Evolutionary conservation across 2,113 vertebrate genomes (phyloP).

Genomic region (Hylia prasina): DNA sequence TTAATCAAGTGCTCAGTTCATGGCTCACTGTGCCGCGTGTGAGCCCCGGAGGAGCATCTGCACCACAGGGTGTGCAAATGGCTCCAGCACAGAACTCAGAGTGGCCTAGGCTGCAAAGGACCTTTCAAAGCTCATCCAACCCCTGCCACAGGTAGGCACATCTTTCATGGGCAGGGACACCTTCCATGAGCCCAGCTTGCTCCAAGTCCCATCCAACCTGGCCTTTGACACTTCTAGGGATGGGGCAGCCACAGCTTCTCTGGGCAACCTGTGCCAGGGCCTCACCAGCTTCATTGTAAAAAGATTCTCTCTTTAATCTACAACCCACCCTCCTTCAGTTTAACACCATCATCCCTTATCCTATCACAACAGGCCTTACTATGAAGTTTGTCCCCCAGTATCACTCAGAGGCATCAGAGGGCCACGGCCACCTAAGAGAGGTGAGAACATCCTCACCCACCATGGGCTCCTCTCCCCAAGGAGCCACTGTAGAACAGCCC

Average conservation of each 20-base stretch:
- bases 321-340: not conserved
- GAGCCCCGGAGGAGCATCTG: not conserved
- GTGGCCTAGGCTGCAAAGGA: not conserved
- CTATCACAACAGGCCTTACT: not conserved
- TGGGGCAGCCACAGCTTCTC: not conserved
- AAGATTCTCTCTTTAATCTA: not conserved
- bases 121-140: not conserved
- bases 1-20: not conserved
- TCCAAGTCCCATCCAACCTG: not conserved
- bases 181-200: not conserved
- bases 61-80: rapidly evolving
- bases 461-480: rapidly evolving
- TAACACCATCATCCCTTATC: not conserved
- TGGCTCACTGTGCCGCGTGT: rapidly evolving
- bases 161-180: not conserved
- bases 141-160: not conserved
- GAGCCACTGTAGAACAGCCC: rapidly evolving
- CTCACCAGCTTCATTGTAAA: not conserved
- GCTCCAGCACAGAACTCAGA: not conserved
- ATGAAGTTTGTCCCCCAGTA: not conserved
- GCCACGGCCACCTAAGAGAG: rapidly evolving
- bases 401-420: not conserved
- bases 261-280: not conserved
- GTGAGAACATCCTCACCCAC: not conserved
- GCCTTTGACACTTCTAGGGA: not conserved